Evolutionary conservation across 2,888 invertebrate genomes (phyloP), one percentile per base, ranked within the genome.

Genomic region (Philaethria dido): DNA sequence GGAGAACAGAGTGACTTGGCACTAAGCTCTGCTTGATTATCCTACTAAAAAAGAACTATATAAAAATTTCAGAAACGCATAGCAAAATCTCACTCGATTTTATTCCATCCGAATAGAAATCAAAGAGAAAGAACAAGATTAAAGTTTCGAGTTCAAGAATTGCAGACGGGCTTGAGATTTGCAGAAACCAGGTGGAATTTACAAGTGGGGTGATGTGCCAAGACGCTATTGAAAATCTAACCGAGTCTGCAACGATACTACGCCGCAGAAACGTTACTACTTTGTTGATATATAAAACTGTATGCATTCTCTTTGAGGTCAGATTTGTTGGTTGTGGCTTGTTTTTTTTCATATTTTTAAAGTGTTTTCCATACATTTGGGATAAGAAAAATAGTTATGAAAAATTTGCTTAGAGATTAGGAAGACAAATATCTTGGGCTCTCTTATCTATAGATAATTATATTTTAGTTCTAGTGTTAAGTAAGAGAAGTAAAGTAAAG

Each of bases 131-230:
- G 63, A 74, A 73, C 70, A 72, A 72, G 74, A 74, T 75, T 74
- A 72, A 75, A 74, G 75, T 60, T 60, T 60, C 60, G 60, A 60
- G 60, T 70, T 70, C 71, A 70, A 69, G 68, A 71, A 70, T 71
- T 69, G 71, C 68, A 69, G 70, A 70, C 73, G 70, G 72, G 72
- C 71, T 67, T 66, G 70, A 70, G 72, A 70, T 75, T 73, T 72
- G 66, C 64, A 59, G 72, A 72, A 73, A 71, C 73, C 73, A 75
- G 69, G 72, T 72, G 72, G 74, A 75, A 74, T 74, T 74, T 73
- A 72, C 74, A 71, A 72, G 67, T 65, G 69, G 68, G 69, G 65
- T 69, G 71, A 70, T 73, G 67, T 69, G 72, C 70, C 64, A 67
- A 59, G 64, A 73, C 70, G 68, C 70, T 63, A 69, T 72, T 74